A percentile compares a stretch with the other conserved stretches of the same genome.
These are phyloP conservation scores for Ciconia boyciana DNA, from an alignment of 2,113 vertebrate species.

Conservation along the genomic window DNA sequence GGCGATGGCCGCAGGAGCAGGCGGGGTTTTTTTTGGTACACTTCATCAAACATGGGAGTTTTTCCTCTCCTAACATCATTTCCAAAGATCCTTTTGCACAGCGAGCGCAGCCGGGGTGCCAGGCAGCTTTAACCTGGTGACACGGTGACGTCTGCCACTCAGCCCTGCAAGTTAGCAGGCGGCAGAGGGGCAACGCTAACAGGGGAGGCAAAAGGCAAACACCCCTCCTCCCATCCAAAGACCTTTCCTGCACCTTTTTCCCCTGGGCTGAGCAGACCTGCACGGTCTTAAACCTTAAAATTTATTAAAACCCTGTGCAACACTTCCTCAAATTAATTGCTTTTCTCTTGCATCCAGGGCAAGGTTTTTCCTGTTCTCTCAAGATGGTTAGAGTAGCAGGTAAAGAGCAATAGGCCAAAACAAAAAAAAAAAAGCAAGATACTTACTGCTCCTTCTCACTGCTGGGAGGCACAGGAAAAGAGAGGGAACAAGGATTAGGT, in stretches of 20 bases:
- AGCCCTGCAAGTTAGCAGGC: background rate
- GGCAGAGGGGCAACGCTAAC: background rate
- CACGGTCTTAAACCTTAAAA: accelerated
- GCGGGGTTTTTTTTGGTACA: accelerated
- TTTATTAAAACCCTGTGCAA: accelerated
- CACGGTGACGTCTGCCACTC: background rate
- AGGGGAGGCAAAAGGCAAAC: background rate
- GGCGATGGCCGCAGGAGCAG: accelerated
- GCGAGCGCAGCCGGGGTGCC: background rate
- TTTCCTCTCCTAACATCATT: background rate
- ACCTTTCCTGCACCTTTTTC: background rate
- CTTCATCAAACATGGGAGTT: background rate
- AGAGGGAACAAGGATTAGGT: background rate
- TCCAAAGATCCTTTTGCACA: background rate
- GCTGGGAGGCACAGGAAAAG: slow-evolving; percentile 56
- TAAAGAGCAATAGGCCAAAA: background rate
- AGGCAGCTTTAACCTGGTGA: background rate
- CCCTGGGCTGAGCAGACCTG: background rate
- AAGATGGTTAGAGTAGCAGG: accelerated
- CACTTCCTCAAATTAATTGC: accelerated
- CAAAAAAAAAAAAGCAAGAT: background rate
- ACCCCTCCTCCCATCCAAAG: background rate
- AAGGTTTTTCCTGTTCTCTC: background rate
- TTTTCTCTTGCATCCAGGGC: background rate
- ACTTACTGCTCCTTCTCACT: slow-evolving; percentile 94